Evolutionary conservation across 2,797 vertebrate genomes (phyloP).

Genomic region (Onychomys leucogaster): DNA sequence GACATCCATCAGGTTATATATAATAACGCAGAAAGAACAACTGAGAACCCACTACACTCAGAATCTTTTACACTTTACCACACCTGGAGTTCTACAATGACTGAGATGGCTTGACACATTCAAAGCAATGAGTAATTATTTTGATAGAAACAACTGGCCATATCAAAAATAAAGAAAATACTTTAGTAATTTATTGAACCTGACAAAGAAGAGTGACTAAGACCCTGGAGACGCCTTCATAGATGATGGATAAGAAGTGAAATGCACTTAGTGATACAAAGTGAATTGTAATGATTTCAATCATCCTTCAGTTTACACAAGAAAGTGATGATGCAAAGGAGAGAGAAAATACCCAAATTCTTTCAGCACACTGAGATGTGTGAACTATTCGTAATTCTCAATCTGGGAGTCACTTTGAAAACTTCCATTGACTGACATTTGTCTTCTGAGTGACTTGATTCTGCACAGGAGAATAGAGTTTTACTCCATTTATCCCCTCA

Average conservation of each 20-base stretch:
- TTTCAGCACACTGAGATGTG: neutral
- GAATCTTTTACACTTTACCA: neutral
- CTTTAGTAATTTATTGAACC: neutral
- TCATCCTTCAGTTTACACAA: neutral
- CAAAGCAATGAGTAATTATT: neutral
- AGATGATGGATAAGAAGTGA: neutral
- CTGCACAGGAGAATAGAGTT: neutral
- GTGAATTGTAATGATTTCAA: neutral
- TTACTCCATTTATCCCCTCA: neutral
- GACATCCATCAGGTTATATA: neutral
- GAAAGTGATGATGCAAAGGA: neutral
- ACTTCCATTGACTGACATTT: neutral
- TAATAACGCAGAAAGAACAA: neutral
- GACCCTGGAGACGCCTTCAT: neutral
- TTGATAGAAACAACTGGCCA: neutral
- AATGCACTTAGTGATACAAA: neutral
- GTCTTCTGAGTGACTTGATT: neutral
- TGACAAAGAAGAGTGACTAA: neutral
- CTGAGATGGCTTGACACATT: neutral
- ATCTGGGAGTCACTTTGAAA: no score
- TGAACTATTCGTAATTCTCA: neutral
- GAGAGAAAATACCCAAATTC: neutral
- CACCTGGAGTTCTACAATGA: neutral
- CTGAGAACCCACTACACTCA: neutral
- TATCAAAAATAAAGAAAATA: neutral